A percentile compares a stretch with the other conserved stretches of the same genome.
Conservation (phyloP, 2,113 vertebrate genomes). For the Chrysemys picta region DNA sequence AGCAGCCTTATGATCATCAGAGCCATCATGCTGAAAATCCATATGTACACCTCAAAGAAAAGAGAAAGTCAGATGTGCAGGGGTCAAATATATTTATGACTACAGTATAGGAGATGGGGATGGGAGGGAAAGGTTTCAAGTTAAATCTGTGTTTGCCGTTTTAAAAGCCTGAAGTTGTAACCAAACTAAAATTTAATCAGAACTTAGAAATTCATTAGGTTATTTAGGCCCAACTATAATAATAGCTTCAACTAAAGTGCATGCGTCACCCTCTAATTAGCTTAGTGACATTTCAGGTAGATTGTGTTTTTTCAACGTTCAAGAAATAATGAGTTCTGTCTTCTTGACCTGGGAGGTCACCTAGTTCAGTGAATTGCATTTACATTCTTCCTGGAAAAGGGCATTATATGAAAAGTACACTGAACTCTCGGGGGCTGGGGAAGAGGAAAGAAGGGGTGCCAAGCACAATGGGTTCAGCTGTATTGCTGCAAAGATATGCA, state of each 20-base stretch:
- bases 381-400: accelerated
- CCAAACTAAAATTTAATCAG: background rate
- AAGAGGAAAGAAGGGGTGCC: accelerated
- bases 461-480: background rate
- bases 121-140: background rate
- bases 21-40: background rate
- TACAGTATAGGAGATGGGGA: background rate
- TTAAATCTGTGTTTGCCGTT: background rate
- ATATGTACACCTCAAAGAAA: background rate
- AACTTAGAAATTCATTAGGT: background rate
- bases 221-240: background rate
- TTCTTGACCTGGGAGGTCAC: background rate
- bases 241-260: no score
- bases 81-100: background rate
- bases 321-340: background rate
- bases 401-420: accelerated
- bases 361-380: accelerated
- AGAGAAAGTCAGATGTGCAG: background rate
- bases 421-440: accelerated
- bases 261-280: background rate
- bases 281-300: background rate
- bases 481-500: background rate
- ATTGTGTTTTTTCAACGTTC: background rate
- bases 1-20: background rate
- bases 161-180: background rate